A percentile compares a stretch with the other conserved stretches of the same genome.
Evolutionary conservation across 2,797 vertebrate species (phyloP).

Genomic region (Discoglossus pictus): DNA sequence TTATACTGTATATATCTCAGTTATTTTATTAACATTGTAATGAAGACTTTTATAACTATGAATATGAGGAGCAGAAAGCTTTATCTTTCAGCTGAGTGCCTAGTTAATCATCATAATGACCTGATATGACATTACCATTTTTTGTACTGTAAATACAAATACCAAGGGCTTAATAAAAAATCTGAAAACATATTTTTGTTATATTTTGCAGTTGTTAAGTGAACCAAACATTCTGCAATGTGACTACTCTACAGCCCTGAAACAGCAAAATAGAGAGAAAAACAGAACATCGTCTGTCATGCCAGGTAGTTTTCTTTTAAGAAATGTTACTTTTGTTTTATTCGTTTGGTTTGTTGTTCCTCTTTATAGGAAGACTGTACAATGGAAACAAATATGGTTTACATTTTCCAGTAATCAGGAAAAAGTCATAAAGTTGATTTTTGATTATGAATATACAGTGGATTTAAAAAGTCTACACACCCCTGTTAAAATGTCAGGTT

Average conservation of each 20-base stretch:
- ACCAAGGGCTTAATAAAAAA: background rate
- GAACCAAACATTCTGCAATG: conserved; percentile 75
- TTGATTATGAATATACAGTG: too few species aligned
- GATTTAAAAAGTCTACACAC: too few species aligned
- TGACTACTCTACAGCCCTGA: conserved; percentile 82
- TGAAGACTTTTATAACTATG: conserved; percentile 4
- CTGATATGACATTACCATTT: background rate
- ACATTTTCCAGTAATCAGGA: too few species aligned
- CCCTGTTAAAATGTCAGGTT: too few species aligned
- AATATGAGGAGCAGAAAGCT: background rate
- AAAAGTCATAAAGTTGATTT: background rate
- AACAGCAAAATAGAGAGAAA: conserved; percentile 83
- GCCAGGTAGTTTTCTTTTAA: conserved; percentile 76
- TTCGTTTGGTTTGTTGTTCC: background rate
- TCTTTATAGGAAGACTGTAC: too few species aligned
- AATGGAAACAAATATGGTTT: too few species aligned
- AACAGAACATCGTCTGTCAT: conserved; percentile 84
- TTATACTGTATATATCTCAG: conserved; percentile 1
- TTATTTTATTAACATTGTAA: too few species aligned
- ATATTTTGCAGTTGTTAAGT: conserved; percentile 79
- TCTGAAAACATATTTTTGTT: conserved; percentile 15
- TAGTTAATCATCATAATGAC: conserved; percentile 7
- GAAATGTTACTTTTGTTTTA: background rate
- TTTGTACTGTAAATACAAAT: too few species aligned
- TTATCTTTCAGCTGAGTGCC: background rate